phyloP scores from a whole-genome alignment of 2,888 invertebrate species.

The Spodoptera picta region DNA sequence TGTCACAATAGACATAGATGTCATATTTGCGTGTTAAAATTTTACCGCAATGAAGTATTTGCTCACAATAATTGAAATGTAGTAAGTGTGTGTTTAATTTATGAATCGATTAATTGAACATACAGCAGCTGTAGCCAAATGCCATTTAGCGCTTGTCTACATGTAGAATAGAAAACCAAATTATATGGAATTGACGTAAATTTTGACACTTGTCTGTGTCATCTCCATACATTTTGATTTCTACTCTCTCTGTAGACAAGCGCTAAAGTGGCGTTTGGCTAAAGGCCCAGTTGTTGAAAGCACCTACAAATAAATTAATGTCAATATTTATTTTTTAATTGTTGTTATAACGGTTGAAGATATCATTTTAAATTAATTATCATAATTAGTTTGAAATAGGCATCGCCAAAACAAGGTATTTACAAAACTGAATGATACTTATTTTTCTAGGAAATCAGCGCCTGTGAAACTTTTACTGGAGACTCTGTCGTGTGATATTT shows the following conservation, averaged over 20 bases:
- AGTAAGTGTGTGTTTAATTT: conserved; percentile 4
- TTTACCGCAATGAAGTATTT: conserved; percentile 18
- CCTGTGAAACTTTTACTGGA: too few relatives aligned
- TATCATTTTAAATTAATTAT: background rate
- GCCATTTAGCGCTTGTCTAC: too few relatives aligned
- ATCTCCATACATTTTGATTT: too few relatives aligned
- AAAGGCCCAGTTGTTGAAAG: conserved; percentile 2
- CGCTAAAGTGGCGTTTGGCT: too few relatives aligned
- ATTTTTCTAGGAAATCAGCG: too few relatives aligned
- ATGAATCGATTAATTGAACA: conserved; percentile 20
- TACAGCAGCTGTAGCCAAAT: too few relatives aligned
- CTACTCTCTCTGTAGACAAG: too few relatives aligned
- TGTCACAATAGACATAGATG: background rate
- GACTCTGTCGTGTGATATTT: too few relatives aligned
- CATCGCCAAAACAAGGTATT: background rate
- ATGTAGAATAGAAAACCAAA: too few relatives aligned
- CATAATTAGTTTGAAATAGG: conserved; percentile 4
- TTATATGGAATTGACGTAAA: too few relatives aligned
- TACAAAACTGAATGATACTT: background rate
- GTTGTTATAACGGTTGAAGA: conserved; percentile 1
- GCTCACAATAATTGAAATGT: conserved; percentile 1
- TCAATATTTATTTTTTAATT: conserved; percentile 24
- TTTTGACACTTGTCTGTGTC: too few relatives aligned
- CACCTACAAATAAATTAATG: background rate
- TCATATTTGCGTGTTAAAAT: conserved; percentile 25